Evolutionary conservation across 2,113 vertebrate genomes (phyloP).

Genomic region (Periophthalmus modestus): DNA sequence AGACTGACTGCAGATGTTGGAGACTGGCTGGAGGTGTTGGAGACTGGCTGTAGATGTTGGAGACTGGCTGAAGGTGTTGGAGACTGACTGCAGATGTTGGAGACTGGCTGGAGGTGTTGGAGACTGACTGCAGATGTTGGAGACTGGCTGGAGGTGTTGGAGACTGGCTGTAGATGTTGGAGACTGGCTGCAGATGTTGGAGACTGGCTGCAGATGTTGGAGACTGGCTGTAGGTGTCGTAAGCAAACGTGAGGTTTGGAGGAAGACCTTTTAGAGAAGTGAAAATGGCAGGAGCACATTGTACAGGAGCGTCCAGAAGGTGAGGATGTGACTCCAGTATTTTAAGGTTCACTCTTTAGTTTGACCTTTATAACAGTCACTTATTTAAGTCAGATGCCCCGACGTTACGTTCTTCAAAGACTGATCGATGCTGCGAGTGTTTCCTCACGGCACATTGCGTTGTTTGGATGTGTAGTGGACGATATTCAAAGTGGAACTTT

Average conservation of each 20-base stretch:
- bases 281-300: neutral
- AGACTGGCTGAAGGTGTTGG: too few relatives aligned
- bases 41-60: too few relatives aligned
- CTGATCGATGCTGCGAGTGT: too few relatives aligned
- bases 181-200: neutral
- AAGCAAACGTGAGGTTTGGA: neutral
- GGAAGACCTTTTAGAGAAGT: constrained; percentile 4
- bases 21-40: too few relatives aligned
- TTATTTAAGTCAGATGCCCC: neutral
- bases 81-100: too few relatives aligned
- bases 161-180: neutral
- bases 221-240: neutral
- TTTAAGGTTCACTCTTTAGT: neutral
- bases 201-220: neutral
- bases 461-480: too few relatives aligned
- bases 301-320: neutral
- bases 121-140: neutral
- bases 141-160: constrained; percentile 14
- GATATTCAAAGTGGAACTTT: too few relatives aligned
- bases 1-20: too few relatives aligned
- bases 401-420: rapidly evolving
- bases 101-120: neutral
- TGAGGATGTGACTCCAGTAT: neutral
- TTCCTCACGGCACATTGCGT: rapidly evolving
- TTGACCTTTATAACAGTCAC: neutral